Conservation (phyloP, 2,888 invertebrate genomes). For the Ecdyonurus torrentis region DNA sequence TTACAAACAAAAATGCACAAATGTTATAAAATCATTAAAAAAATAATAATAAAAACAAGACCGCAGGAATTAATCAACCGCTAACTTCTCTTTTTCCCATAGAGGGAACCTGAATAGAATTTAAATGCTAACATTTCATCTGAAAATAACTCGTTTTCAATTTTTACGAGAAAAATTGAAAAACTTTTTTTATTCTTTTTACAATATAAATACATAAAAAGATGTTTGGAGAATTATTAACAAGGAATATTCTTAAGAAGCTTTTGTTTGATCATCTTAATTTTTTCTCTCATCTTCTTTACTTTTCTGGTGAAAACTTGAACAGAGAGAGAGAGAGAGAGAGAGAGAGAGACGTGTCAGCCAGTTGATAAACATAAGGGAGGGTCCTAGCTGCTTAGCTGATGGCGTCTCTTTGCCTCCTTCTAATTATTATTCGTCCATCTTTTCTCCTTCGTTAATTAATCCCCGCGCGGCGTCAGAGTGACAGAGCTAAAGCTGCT, state of each 20-base stretch:
- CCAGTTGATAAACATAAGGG: not conserved
- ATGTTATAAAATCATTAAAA: too few relatives aligned
- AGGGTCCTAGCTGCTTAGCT: too few relatives aligned
- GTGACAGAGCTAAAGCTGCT: too few relatives aligned
- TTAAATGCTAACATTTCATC: not conserved
- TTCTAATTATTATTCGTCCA: conserved; percentile 2
- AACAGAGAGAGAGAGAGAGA: not conserved
- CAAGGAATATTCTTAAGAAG: not conserved
- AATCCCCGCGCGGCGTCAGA: conserved; percentile 2
- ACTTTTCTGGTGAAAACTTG: not conserved
- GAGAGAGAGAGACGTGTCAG: not conserved
- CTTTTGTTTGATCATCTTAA: not conserved
- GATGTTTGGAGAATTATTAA: not conserved
- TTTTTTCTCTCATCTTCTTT: too few relatives aligned
- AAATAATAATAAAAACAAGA: too few relatives aligned
- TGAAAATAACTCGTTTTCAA: not conserved
- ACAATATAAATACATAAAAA: not conserved
- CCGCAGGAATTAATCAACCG: too few relatives aligned
- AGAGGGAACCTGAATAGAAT: too few relatives aligned
- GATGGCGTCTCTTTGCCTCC: not conserved
- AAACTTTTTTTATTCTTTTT: not conserved
- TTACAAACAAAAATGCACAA: too few relatives aligned
- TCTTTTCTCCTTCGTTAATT: conserved; percentile 2
- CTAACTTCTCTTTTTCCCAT: too few relatives aligned
- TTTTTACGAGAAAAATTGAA: not conserved